phyloP scores from a whole-genome alignment of 2,113 vertebrate species.

The Oryzias javanicus region DNA sequence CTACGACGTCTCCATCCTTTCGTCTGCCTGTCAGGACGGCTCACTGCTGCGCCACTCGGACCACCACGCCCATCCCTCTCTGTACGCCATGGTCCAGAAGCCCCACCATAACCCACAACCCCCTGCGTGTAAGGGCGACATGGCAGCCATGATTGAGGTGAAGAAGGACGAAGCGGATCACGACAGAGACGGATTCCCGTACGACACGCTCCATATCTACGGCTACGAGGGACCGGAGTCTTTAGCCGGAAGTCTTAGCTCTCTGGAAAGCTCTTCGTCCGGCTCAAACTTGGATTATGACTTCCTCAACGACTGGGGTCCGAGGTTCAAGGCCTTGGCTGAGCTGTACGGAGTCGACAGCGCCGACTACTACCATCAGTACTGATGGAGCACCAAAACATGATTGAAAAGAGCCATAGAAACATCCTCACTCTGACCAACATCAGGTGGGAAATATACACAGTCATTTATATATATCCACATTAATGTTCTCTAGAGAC shows the following conservation, averaged over 20 bases:
- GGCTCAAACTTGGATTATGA: slow-evolving; percentile 90
- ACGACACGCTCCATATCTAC: slow-evolving; percentile 94
- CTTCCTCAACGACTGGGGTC: slow-evolving; percentile 94
- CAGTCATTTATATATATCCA: slow-evolving; percentile 1
- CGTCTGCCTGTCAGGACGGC: slow-evolving; percentile 80
- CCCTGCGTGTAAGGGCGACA: slow-evolving; percentile 80
- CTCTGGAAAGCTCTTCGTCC: slow-evolving; percentile 83
- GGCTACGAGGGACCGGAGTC: slow-evolving; percentile 92
- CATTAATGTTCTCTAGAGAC: slow-evolving; percentile 13
- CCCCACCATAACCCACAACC: slow-evolving; percentile 56
- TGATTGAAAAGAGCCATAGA: slow-evolving; percentile 43
- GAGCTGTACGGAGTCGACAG: slow-evolving; percentile 88
- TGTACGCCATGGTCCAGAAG: slow-evolving; percentile 85
- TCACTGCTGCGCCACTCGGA: slow-evolving; percentile 63
- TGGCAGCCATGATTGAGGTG: slow-evolving; percentile 92
- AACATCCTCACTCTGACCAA: slow-evolving; percentile 23
- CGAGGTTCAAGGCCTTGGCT: slow-evolving; percentile 91
- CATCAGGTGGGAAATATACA: slow-evolving; percentile 17
- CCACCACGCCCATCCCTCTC: slow-evolving; percentile 54
- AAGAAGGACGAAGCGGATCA: slow-evolving; percentile 95
- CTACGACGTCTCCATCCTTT: slow-evolving; percentile 93
- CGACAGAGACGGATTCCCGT: slow-evolving; percentile 86
- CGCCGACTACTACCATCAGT: slow-evolving; percentile 63
- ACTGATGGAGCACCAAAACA: slow-evolving; percentile 57
- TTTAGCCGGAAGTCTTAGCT: slow-evolving; percentile 90